Evolutionary conservation across 2,888 invertebrate species (phyloP).

Genomic region (Ophioninae sp.): DNA sequence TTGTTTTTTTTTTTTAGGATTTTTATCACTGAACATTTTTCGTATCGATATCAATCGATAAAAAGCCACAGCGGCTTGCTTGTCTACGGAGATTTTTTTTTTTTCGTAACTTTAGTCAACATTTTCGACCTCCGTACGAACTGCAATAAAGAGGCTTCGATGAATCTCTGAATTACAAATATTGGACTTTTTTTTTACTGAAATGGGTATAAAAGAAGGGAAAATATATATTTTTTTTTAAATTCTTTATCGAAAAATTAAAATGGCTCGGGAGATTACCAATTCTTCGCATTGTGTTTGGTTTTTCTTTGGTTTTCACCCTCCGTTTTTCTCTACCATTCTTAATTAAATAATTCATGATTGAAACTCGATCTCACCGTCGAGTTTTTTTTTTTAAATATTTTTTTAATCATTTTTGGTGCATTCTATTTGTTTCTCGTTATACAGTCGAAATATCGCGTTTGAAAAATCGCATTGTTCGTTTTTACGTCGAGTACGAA

Average conservation of each 20-base stretch:
- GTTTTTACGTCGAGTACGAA: slow-evolving; percentile 1
- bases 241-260: not conserved
- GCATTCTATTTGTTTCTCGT: not conserved
- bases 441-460: not conserved
- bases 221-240: no score
- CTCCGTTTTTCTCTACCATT: not conserved
- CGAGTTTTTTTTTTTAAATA: slow-evolving; percentile 26
- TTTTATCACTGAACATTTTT: slow-evolving; percentile 34
- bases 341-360: not conserved
- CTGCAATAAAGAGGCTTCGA: no score
- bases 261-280: slow-evolving; percentile 4
- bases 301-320: not conserved
- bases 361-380: not conserved
- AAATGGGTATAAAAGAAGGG: no score
- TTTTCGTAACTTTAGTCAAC: slow-evolving; percentile 9
- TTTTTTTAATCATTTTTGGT: not conserved
- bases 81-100: not conserved
- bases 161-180: no score
- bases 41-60: slow-evolving; percentile 21
- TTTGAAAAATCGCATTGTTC: slow-evolving; percentile 19
- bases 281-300: not conserved
- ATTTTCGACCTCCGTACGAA: no score
- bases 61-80: not conserved
- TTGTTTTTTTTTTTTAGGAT: slow-evolving; percentile 44
- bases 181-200: no score